A percentile compares a stretch with the other conserved stretches of the same genome.
These are phyloP conservation scores for Phylloscopus trochiloides DNA, from an alignment of 2,113 vertebrate genomes.

Conservation along the genomic window DNA sequence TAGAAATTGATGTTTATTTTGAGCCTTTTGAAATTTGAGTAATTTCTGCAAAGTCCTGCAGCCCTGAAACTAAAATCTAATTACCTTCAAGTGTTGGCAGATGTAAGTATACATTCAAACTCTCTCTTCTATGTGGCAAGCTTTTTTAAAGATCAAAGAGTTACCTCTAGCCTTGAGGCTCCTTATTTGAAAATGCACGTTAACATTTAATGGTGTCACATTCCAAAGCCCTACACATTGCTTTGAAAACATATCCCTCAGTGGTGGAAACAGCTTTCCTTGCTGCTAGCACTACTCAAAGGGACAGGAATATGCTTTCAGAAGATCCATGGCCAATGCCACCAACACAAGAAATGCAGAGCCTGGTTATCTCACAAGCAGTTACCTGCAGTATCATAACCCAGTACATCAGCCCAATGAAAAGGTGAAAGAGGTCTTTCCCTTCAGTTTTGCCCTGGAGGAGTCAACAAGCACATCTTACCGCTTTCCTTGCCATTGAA, in stretches of 20 bases:
- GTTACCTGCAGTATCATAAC: not conserved
- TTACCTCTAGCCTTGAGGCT: constrained; percentile 38
- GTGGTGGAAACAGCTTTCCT: not conserved
- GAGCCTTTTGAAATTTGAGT: constrained; percentile 56
- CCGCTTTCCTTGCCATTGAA: not conserved
- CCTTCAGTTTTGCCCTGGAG: not conserved
- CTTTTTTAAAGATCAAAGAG: constrained; percentile 67
- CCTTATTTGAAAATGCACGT: constrained; percentile 10
- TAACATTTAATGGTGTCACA: constrained; percentile 32
- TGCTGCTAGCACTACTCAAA: not conserved
- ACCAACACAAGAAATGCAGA: not conserved
- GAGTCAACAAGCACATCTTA: not conserved
- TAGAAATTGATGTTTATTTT: constrained; percentile 55
- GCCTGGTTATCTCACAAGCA: not conserved
- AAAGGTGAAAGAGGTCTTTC: not conserved
- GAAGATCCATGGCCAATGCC: not conserved
- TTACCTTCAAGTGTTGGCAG: constrained; percentile 49
- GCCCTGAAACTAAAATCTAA: constrained; percentile 55
- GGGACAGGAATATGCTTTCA: not conserved
- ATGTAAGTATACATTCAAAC: constrained; percentile 20
- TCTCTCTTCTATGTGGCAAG: not conserved
- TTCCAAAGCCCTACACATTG: not conserved
- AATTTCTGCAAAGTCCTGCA: constrained; percentile 35
- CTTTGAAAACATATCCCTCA: not conserved
- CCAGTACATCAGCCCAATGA: not conserved